phyloP scores from a whole-genome alignment of 1,140 invertebrate genomes.

The Rhyacophila brunnea region DNA sequence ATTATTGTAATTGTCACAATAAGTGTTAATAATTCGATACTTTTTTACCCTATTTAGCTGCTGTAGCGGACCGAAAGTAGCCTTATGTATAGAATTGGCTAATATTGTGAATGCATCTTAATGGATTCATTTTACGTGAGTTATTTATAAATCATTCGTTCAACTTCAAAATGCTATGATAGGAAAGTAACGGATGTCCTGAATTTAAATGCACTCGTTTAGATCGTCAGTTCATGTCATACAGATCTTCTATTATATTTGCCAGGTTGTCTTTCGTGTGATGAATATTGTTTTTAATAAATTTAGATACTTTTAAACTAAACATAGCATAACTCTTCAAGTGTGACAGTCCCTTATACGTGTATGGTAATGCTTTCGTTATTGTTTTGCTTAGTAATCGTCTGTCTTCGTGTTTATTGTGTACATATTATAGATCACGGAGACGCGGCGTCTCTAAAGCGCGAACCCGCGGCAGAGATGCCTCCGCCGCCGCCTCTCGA shows the following conservation, averaged over 20 bases:
- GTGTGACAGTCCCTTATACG: not conserved
- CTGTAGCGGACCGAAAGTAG: too few species aligned
- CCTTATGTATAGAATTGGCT: too few species aligned
- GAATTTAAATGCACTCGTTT: too few species aligned
- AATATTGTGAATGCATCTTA: too few species aligned
- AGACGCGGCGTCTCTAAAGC: conserved; percentile 24
- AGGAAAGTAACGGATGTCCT: too few species aligned
- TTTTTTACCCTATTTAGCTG: too few species aligned
- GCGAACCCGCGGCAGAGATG: conserved; percentile 9
- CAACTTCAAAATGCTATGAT: too few species aligned
- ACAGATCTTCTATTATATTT: not conserved
- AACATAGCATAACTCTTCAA: not conserved
- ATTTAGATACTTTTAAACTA: not conserved
- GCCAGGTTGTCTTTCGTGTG: conserved; percentile 5
- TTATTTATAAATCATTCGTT: too few species aligned
- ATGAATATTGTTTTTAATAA: not conserved
- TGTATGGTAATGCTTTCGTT: not conserved
- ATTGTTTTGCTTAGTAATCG: conserved; percentile 5
- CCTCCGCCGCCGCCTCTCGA: conserved; percentile 26
- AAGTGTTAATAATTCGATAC: too few species aligned
- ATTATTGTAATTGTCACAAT: too few species aligned
- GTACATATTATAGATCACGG: conserved; percentile 28
- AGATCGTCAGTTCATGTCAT: too few species aligned
- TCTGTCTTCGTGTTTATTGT: conserved; percentile 15
- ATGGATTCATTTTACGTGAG: too few species aligned